Percentiles rank a stretch among this genome's conserved stretches.
Conservation (phyloP, 2,113 vertebrate genomes). For the Mungos mungo region DNA sequence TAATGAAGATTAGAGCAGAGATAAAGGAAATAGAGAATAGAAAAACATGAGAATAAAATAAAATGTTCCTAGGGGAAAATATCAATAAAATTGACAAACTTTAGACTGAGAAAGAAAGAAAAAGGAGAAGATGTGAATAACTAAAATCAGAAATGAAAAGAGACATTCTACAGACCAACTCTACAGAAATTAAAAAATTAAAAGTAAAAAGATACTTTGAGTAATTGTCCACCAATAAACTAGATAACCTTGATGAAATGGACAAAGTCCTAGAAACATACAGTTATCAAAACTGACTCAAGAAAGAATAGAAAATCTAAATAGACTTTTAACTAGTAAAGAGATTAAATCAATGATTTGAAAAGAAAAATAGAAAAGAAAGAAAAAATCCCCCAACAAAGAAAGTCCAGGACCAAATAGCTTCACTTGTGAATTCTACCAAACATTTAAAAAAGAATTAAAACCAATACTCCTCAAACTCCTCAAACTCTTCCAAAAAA, state of each 20-base stretch:
- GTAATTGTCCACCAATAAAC: neutral
- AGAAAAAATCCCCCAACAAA: neutral
- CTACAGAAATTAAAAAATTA: neutral
- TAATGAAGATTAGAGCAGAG: neutral
- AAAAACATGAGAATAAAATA: neutral
- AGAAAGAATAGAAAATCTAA: neutral
- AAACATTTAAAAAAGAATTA: neutral
- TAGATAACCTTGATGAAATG: neutral
- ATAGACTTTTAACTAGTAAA: neutral
- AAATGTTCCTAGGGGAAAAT: neutral
- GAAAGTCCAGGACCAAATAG: neutral
- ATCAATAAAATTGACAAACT: neutral
- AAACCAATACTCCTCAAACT: neutral
- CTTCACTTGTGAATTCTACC: neutral
- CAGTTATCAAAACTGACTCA: neutral
- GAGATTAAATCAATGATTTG: neutral
- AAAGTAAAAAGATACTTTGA: neutral
- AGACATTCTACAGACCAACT: neutral
- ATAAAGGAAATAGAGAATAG: neutral
- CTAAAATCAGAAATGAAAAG: slow-evolving; percentile 27
- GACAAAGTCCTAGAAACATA: neutral
- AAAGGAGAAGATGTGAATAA: neutral
- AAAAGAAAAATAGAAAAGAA: neutral
- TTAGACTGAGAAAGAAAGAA: neutral
- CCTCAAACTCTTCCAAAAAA: neutral